Evolutionary conservation across 2,797 vertebrate genomes (phyloP).

Genomic region (Aeoliscus strigatus): DNA sequence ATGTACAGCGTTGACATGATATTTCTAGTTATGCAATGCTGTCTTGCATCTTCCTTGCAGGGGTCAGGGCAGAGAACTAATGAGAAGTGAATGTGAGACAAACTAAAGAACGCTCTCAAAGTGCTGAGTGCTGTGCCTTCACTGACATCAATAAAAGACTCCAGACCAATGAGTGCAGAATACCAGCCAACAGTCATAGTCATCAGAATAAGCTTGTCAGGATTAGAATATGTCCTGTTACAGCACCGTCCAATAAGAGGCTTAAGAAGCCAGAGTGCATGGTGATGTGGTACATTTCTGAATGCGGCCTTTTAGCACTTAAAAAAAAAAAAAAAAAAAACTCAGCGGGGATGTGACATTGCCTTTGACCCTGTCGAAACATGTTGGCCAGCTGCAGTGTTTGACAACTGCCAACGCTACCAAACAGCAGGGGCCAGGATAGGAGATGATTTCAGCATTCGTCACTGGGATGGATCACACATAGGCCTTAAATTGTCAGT

Average conservation of each 20-base stretch:
- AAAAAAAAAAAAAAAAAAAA: too few relatives aligned
- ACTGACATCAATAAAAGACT: conserved; percentile 19
- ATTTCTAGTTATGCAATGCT: conserved; percentile 35
- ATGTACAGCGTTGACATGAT: conserved; percentile 13
- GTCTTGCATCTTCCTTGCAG: conserved; percentile 6
- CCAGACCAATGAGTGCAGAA: conserved; percentile 49
- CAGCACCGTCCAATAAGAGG: conserved; percentile 53
- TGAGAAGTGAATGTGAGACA: too few relatives aligned
- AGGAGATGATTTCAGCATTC: conserved; percentile 61
- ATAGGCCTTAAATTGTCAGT: conserved; percentile 36
- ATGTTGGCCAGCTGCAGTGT: conserved; percentile 33
- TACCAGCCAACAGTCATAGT: conserved; percentile 34
- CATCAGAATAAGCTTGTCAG: conserved; percentile 41
- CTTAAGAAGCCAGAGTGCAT: conserved; percentile 38
- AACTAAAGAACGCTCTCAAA: conserved; percentile 27
- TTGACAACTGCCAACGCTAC: conserved; percentile 17
- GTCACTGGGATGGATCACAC: conserved; percentile 49
- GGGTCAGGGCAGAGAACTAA: too few relatives aligned
- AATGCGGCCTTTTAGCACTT: conserved; percentile 21
- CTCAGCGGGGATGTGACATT: conserved; percentile 20
- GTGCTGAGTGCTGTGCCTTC: conserved; percentile 27
- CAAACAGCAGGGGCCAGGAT: conserved; percentile 39
- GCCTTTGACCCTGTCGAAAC: conserved; percentile 42
- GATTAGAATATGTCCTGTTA: conserved; percentile 55
- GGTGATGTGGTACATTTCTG: conserved; percentile 32